A percentile compares a stretch with the other conserved stretches of the same genome.
phyloP scores from a whole-genome alignment of 2,113 vertebrate species.

The Sinocyclocheilus rhinocerous region DNA sequence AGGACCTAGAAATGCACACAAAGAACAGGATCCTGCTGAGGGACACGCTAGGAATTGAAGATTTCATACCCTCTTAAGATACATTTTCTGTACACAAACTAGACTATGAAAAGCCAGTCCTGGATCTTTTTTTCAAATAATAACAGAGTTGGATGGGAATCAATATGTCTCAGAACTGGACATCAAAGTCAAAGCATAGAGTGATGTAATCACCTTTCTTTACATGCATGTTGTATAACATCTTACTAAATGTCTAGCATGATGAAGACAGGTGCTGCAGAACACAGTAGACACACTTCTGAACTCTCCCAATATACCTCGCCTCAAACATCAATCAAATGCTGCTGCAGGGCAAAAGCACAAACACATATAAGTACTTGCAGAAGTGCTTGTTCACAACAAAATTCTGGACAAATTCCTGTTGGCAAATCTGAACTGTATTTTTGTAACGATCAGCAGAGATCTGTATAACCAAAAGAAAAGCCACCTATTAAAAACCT shows the following conservation, averaged over 20 bases:
- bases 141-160: background rate
- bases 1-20: background rate
- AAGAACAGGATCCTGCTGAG: background rate
- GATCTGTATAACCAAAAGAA: background rate
- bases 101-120: background rate
- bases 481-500: background rate
- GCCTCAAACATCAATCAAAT: background rate
- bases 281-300: background rate
- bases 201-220: background rate
- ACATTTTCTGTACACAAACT: background rate
- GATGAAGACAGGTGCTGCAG: background rate
- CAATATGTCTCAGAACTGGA: background rate
- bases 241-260: background rate
- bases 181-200: constrained; percentile 7
- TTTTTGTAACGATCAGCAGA: background rate
- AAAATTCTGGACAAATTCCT: background rate
- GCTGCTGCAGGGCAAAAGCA: background rate
- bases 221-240: background rate
- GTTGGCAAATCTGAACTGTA: background rate
- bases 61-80: background rate
- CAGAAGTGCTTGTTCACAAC: background rate
- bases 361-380: background rate
- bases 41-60: background rate
- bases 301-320: background rate
- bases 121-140: background rate